Percentiles rank a stretch among this genome's conserved stretches.
These are phyloP conservation scores for Oscheius onirici DNA, from an alignment of 2,888 invertebrate species.

Conservation along the genomic window DNA sequence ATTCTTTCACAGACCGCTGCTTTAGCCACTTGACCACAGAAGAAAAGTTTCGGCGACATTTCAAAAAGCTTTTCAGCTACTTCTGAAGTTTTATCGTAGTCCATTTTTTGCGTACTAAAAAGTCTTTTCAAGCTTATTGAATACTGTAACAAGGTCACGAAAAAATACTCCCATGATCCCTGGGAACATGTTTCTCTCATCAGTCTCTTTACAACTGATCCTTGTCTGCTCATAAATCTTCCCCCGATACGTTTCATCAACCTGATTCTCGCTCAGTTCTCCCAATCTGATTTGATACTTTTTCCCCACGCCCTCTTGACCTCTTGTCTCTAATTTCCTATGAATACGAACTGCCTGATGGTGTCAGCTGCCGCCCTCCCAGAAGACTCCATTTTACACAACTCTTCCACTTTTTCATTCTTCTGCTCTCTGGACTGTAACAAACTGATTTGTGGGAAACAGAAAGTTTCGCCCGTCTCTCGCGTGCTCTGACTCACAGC, in stretches of 20 bases:
- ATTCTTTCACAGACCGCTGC: too few species aligned
- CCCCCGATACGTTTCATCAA: not conserved
- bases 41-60: too few species aligned
- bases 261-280: not conserved
- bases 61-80: too few species aligned
- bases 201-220: not conserved
- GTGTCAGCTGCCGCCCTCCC: constrained; percentile 8
- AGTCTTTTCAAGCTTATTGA: too few species aligned
- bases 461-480: constrained; percentile 26
- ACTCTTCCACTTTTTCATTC: not conserved
- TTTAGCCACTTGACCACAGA: too few species aligned
- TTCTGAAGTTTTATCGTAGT: too few species aligned
- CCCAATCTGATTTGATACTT: not conserved
- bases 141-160: too few species aligned
- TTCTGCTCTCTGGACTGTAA: constrained; percentile 9
- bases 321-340: not conserved
- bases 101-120: too few species aligned
- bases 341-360: not conserved
- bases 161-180: not conserved
- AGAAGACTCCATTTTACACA: not conserved
- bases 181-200: not conserved
- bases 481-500: constrained; percentile 8
- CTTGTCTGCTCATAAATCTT: not conserved
- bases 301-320: too few species aligned
- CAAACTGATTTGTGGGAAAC: constrained; percentile 33